Percentiles rank a stretch among this genome's conserved stretches.
Conservation (phyloP, 2,797 vertebrate genomes). For the Bovichtus variegatus region DNA sequence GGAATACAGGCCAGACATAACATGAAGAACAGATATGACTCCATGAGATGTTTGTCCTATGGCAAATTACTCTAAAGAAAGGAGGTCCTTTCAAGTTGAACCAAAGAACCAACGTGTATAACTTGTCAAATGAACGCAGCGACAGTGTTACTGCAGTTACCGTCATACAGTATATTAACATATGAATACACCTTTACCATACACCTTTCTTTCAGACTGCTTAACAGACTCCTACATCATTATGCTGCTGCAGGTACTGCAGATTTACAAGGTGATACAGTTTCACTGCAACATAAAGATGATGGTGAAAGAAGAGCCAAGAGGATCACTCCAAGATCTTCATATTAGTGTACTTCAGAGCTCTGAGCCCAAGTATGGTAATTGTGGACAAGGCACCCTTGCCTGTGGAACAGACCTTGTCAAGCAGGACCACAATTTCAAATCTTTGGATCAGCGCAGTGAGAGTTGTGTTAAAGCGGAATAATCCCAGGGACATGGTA, state of each 20-base stretch:
- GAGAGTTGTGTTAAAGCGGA: constrained; percentile 55
- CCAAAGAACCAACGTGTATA: background rate
- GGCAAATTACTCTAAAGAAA: constrained; percentile 26
- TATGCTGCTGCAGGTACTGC: constrained; percentile 27
- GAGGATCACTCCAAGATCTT: constrained; percentile 34
- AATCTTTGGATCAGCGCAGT: constrained; percentile 49
- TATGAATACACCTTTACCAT: background rate
- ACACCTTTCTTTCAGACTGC: background rate
- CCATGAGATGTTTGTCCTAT: constrained; percentile 27
- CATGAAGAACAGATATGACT: constrained; percentile 45
- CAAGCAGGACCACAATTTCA: constrained; percentile 43
- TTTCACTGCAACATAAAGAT: constrained; percentile 26
- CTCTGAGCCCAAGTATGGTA: constrained; percentile 35
- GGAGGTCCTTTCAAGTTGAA: background rate
- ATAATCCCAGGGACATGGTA: constrained; percentile 55
- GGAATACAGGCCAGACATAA: constrained; percentile 51
- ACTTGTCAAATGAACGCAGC: constrained; percentile 1
- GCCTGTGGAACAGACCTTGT: constrained; percentile 31
- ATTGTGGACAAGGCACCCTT: constrained; percentile 44
- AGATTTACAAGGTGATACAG: constrained; percentile 35
- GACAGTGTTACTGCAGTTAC: background rate
- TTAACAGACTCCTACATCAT: constrained; percentile 10
- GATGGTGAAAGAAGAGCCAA: constrained; percentile 12
- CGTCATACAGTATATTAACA: background rate
- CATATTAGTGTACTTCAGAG: constrained; percentile 10